Evolutionary conservation across 2,113 vertebrate genomes (phyloP), one percentile per base, ranked within the genome.

Genomic region (Pteruthius melanotis): DNA sequence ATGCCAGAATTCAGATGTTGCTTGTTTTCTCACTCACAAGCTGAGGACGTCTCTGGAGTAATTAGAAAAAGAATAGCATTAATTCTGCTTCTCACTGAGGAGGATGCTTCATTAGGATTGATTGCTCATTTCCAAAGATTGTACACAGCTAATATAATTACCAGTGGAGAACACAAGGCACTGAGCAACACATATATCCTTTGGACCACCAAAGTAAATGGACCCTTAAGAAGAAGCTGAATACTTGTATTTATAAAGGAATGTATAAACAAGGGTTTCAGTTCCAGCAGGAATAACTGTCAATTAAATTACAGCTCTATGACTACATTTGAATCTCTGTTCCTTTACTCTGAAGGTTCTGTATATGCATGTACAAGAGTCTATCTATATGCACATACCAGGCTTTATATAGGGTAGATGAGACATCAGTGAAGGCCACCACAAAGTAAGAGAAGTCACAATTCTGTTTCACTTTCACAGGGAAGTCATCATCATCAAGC

Each of bases 61-160:
- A 97, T 97, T 93, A 97, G 86, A n/a, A 93, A 85, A 89, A 94
- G 80, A 97, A 96, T 59, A 91, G 81, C 89, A 93, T 94, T 97
- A 96, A 96, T 87, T 91, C 33, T 82, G 84, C 90, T 96, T 96
- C 94, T 93, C 65, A 63, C 37, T 81, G 90, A 93, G 72, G 61
- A 94, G 31, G 57, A 64, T 95, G 90, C 97, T 96, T 97, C 95
- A 96, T 95, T 91, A 97, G 82, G 89, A 96, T 54, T 70, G 89
- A 98, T 76, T 96, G 92, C 89, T 97, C 95, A 89, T 92, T 97
- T 97, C 94, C 39, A 91, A 79, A 93, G 90, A 94, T 64, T 85
- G 91, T 93, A 95, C 74, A 86, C 3, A 10, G 92, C 66, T 92
- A 93, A 92, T 78, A 87, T 77, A 94, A 88, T 93, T 77, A 81